A percentile compares a stretch with the other conserved stretches of the same genome.
These are phyloP conservation scores for Pemphigus obesinymphae DNA, from an alignment of 1,140 invertebrate species.

Conservation along the genomic window DNA sequence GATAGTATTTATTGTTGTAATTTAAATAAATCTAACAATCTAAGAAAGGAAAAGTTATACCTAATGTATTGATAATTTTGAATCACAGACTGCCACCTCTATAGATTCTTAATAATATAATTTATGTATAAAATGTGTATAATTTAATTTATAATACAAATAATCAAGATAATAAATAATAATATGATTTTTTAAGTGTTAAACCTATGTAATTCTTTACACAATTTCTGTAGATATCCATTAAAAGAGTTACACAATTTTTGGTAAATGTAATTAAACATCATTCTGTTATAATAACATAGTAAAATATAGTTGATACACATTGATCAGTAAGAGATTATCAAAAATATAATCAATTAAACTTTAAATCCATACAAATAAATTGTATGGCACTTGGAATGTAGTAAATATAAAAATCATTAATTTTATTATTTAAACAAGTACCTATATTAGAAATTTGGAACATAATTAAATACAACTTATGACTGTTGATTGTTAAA, in stretches of 20 bases:
- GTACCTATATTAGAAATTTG: too few relatives aligned
- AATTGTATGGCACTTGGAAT: too few relatives aligned
- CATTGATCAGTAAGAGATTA: too few relatives aligned
- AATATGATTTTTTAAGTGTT: not conserved
- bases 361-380: too few relatives aligned
- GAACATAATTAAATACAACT: too few relatives aligned
- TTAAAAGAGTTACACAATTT: not conserved
- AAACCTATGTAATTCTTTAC: not conserved
- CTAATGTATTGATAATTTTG: not conserved
- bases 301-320: too few relatives aligned
- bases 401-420: too few relatives aligned
- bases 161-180: not conserved
- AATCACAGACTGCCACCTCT: not conserved
- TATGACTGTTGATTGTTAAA: too few relatives aligned
- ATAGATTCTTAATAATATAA: not conserved
- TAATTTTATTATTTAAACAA: too few relatives aligned
- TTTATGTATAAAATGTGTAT: not conserved
- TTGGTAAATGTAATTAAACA: too few relatives aligned
- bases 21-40: not conserved
- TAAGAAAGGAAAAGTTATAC: not conserved
- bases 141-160: not conserved
- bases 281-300: too few relatives aligned
- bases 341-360: too few relatives aligned
- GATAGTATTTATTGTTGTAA: not conserved
- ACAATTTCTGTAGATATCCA: not conserved